phyloP scores from a whole-genome alignment of 2,888 invertebrate genomes.

The Euplexia lucipara region DNA sequence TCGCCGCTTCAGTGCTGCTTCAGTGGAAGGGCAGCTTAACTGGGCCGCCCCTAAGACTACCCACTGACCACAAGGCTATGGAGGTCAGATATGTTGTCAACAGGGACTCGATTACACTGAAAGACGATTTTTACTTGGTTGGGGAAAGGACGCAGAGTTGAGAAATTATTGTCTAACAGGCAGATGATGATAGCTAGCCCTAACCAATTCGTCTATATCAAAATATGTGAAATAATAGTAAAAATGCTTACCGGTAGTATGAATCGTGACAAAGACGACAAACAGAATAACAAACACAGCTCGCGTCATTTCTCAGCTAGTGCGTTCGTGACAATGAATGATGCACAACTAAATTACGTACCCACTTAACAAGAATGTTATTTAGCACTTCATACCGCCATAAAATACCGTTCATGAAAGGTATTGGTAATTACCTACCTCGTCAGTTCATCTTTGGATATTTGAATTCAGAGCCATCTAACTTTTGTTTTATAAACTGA shows the following conservation, averaged over 20 bases:
- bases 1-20: too few relatives aligned
- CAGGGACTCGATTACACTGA: too few relatives aligned
- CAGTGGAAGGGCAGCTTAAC: too few relatives aligned
- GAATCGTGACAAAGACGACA: conserved; percentile 41
- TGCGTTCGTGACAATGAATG: conserved; percentile 32
- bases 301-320: conserved; percentile 59
- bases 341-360: conserved; percentile 13
- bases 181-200: too few relatives aligned
- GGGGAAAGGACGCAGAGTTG: too few relatives aligned
- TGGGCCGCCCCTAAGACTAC: too few relatives aligned
- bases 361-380: conserved; percentile 6
- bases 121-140: too few relatives aligned
- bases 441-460: not conserved
- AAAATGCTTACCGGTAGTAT: conserved; percentile 25
- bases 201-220: not conserved
- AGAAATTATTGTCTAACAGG: too few relatives aligned
- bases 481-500: not conserved
- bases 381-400: conserved; percentile 27
- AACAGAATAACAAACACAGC: conserved; percentile 44
- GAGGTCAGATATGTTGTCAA: too few relatives aligned
- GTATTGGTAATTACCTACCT: conserved; percentile 20
- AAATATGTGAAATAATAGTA: conserved; percentile 10
- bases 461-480: conserved; percentile 38
- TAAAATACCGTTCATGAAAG: not conserved
- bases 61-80: too few relatives aligned